These are phyloP conservation scores for Callipepla californica DNA, from an alignment of 2,113 vertebrate genomes.

Conservation along the genomic window DNA sequence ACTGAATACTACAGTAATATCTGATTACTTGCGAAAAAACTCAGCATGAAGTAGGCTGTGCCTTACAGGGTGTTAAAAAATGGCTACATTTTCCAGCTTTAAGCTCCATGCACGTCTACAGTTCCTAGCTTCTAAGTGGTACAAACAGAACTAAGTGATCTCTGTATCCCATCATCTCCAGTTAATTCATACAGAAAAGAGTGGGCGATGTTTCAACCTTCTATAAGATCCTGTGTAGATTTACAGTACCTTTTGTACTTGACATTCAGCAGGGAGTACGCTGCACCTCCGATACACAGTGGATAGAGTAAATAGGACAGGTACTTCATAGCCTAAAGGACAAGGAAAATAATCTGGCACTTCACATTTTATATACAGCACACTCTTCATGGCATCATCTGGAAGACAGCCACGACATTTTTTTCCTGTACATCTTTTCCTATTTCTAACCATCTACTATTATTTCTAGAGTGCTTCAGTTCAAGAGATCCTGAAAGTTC, in stretches of 20 bases:
- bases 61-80: neutral
- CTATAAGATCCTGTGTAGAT: neutral
- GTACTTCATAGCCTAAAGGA: constrained; percentile 89
- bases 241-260: constrained; percentile 91
- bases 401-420: neutral
- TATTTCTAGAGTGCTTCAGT: neutral
- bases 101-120: neutral
- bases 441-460: neutral
- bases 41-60: neutral
- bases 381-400: neutral
- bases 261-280: constrained; percentile 91
- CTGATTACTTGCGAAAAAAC: neutral
- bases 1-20: neutral
- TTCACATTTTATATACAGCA: neutral
- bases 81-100: neutral
- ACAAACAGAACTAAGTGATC: neutral
- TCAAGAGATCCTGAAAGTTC: neutral
- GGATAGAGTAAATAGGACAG: constrained; percentile 94
- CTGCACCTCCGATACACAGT: constrained; percentile 90
- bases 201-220: neutral
- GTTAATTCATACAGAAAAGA: neutral
- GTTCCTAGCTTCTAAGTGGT: neutral
- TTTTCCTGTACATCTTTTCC: neutral
- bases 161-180: neutral
- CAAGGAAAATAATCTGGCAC: neutral